Evolutionary conservation across 2,888 invertebrate genomes (phyloP).

Genomic region (Enoplolaimus lenunculus): DNA sequence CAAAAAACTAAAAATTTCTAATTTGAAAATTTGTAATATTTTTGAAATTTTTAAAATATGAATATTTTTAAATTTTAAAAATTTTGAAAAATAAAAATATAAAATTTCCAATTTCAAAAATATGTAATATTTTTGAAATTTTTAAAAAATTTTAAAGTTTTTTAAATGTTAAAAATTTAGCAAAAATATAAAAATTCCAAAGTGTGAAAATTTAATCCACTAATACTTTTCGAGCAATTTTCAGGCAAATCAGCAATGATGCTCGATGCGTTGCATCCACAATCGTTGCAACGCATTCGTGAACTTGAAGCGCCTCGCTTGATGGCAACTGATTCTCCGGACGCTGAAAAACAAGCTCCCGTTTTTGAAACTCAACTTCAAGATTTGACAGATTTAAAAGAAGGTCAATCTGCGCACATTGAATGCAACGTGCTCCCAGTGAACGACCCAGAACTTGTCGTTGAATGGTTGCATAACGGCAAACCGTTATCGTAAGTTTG

Average conservation of each 20-base stretch:
- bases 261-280: conserved; percentile 78
- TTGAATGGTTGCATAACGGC: conserved; percentile 89
- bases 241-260: conserved; percentile 46
- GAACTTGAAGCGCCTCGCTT: conserved; percentile 56
- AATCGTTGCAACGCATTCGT: conserved; percentile 77
- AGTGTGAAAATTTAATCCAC: no score
- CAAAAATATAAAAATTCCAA: no score
- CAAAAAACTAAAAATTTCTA: no score
- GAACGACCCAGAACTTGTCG: conserved; percentile 88
- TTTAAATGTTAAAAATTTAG: no score
- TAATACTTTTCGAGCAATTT: no score
- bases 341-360: conserved; percentile 64
- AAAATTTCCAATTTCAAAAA: no score
- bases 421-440: conserved; percentile 88
- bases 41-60: no score
- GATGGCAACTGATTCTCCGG: conserved; percentile 55
- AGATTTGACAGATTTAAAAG: conserved; percentile 63
- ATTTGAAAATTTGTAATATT: no score
- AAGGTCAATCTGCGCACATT: conserved; percentile 73
- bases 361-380: conserved; percentile 65
- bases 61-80: no score
- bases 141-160: no score
- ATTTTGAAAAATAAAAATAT: no score
- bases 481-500: conserved; percentile 62
- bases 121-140: no score